Base-by-base conservation (phyloP, 2,113 vertebrate genomes). In the Tragulus kanchil region DNA sequence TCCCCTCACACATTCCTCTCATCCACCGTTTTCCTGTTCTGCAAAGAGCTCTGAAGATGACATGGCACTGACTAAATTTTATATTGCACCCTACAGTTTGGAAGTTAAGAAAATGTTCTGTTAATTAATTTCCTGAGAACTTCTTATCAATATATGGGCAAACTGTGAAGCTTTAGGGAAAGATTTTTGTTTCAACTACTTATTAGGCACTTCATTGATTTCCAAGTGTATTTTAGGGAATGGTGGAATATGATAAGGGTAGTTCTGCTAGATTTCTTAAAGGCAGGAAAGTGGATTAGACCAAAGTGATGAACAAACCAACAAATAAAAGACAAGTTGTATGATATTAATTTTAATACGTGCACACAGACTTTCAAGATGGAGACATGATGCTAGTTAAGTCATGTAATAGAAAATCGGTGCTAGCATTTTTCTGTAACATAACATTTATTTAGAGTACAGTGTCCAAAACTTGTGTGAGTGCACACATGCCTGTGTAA, bases 51-150 rank as follows among this genome's bases (percentile, higher is more conserved):
- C 89, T 82, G 62, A 86, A 58, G 86, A 91, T 82, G 84, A 7
- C 6, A 3, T 10, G 9, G 1, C 1, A 8, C 69, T 64, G 31
- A 31, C 26, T 65, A 17, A 71, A n/a, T 61, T 79, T 90, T 65
- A 9, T 85, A 15, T 28, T 45, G 67, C 64, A 89, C 59, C 48
- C n/a, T 87, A 17, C 31, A 71, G 2, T 87, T 93, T 73, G 73
- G 50, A 48, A 98, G 75, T 96, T 97, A 96, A 95, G 73, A 94
- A 95, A 96, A 97, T 65, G 94, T 61, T 54, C 48, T 75, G 23
- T 87, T 93, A 97, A 97, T 98, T 97, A 96, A 93, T 97, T 98
- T 96, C 62, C 31, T 48, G 73, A 96, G 62, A 5, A 14, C 67
- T 78, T 92, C 90, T 96, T 97, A 96, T 98, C 93, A 89, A 86